phyloP scores from a whole-genome alignment of 2,888 invertebrate genomes.

The Pheosia gnoma region DNA sequence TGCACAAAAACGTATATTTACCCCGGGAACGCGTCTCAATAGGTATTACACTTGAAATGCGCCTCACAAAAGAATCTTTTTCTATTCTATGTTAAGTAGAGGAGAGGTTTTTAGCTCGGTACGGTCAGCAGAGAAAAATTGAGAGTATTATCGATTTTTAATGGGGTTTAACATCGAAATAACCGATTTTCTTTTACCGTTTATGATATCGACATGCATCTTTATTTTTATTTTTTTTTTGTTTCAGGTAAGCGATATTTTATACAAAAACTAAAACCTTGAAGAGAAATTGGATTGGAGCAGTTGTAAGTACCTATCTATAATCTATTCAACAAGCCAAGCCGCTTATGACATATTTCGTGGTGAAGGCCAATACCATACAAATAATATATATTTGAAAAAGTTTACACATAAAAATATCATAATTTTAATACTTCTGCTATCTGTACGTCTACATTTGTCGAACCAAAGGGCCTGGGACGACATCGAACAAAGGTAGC shows the following conservation, averaged over 20 bases:
- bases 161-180: background rate
- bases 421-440: conserved; percentile 37
- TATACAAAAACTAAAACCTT: background rate
- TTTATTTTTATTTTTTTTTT: conserved; percentile 21
- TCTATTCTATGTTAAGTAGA: conserved; percentile 76
- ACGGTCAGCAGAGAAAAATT: conserved; percentile 53
- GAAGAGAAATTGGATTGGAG: background rate
- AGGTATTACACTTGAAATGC: conserved; percentile 75
- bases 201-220: background rate
- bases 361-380: too few species aligned
- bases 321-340: too few species aligned
- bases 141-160: background rate
- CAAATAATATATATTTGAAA: too few species aligned
- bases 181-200: background rate
- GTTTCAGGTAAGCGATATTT: conserved; percentile 33
- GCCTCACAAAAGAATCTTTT: conserved; percentile 76
- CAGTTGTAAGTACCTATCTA: background rate
- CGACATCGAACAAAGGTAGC: conserved; percentile 78
- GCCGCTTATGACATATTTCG: too few species aligned
- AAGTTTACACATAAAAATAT: too few species aligned
- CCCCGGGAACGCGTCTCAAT: conserved; percentile 66
- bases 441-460: conserved; percentile 60
- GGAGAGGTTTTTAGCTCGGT: conserved; percentile 62
- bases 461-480: conserved; percentile 63
- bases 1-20: conserved; percentile 75